Conservation (phyloP, 2,797 vertebrate genomes). For the Pygocentrus nattereri region DNA sequence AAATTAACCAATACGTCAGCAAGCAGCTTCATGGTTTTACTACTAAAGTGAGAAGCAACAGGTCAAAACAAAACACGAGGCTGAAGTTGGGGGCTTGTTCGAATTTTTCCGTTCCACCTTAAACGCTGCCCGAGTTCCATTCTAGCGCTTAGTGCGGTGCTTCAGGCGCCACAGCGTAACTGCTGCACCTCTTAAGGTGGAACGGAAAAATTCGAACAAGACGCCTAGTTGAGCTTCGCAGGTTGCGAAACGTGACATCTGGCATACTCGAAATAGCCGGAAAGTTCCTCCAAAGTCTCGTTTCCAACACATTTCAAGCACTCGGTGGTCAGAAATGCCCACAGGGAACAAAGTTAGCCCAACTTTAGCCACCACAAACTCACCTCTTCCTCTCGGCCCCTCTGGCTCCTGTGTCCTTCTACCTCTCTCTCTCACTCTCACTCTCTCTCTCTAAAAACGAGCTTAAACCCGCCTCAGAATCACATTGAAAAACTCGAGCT, state of each 20-base stretch:
- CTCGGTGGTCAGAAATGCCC: slow-evolving; percentile 17
- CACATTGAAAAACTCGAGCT: neutral
- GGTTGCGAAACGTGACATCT: too few species aligned
- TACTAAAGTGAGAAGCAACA: too few species aligned
- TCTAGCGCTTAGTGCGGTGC: too few species aligned
- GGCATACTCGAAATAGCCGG: too few species aligned
- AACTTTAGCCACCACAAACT: slow-evolving; percentile 76
- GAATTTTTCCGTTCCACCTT: neutral
- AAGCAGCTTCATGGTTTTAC: too few species aligned
- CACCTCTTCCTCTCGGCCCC: slow-evolving; percentile 73
- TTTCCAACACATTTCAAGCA: slow-evolving; percentile 34
- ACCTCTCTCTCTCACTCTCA: slow-evolving; percentile 35
- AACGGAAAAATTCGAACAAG: neutral
- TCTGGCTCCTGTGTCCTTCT: slow-evolving; percentile 54
- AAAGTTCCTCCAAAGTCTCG: neutral
- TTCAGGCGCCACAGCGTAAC: neutral
- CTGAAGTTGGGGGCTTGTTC: neutral
- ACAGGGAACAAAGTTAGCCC: slow-evolving; percentile 66
- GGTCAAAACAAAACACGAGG: neutral
- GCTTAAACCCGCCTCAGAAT: neutral
- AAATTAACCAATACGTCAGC: too few species aligned
- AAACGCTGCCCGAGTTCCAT: neutral
- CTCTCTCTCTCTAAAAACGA: neutral
- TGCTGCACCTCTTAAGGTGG: neutral
- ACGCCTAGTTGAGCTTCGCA: neutral